Percentiles rank a stretch among this genome's conserved stretches.
Evolutionary conservation across 2,797 vertebrate species (phyloP).

Genomic region (Pangasius larnaudii): DNA sequence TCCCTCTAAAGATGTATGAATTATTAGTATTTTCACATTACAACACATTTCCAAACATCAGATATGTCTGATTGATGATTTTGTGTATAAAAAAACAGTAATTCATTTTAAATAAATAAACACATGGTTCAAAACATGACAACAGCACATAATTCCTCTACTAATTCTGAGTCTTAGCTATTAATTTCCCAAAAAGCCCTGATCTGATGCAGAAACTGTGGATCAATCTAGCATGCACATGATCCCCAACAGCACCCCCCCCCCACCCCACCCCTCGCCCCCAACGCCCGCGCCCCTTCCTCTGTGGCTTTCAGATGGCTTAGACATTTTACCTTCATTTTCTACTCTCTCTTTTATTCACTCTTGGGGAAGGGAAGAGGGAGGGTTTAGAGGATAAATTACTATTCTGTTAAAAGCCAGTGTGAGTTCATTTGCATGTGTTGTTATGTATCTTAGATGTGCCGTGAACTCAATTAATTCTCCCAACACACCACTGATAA

Average conservation of each 20-base stretch:
- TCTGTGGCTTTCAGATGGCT: slow-evolving; percentile 84
- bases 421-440: slow-evolving; percentile 83
- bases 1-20: slow-evolving; percentile 9
- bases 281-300: slow-evolving; percentile 60
- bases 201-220: slow-evolving; percentile 76
- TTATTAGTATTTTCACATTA: slow-evolving; percentile 18
- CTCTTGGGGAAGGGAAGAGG: slow-evolving; percentile 52
- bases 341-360: slow-evolving; percentile 58
- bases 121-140: slow-evolving; percentile 21
- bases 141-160: slow-evolving; percentile 61
- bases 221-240: slow-evolving; percentile 86
- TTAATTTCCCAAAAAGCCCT: slow-evolving; percentile 59
- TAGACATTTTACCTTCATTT: slow-evolving; percentile 80
- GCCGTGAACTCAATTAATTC: slow-evolving; percentile 82
- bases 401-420: slow-evolving; percentile 59
- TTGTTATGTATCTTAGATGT: slow-evolving; percentile 82
- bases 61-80: slow-evolving; percentile 17
- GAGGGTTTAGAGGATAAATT: slow-evolving; percentile 56
- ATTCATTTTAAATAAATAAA: not conserved
- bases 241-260: slow-evolving; percentile 49
- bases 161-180: slow-evolving; percentile 60
- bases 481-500: slow-evolving; percentile 80
- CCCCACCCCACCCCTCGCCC: slow-evolving; percentile 37
- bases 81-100: not conserved
- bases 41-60: slow-evolving; percentile 21